phyloP scores from a whole-genome alignment of 2,797 vertebrate genomes.

The Gila robusta region DNA sequence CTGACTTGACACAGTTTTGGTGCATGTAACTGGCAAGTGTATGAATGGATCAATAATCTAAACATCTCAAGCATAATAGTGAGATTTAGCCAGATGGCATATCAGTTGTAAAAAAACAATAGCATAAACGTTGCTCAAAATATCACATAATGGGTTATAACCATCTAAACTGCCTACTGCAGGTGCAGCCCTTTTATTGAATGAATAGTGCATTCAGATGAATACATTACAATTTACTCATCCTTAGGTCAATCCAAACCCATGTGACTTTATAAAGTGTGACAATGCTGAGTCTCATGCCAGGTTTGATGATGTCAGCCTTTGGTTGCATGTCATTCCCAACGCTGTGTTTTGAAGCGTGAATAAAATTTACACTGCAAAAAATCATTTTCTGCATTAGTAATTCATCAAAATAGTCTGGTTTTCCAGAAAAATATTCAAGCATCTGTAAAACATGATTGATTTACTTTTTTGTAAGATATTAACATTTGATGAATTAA shows the following conservation, averaged over 20 bases:
- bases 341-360: neutral
- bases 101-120: constrained; percentile 22
- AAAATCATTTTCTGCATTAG: neutral
- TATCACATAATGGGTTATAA: neutral
- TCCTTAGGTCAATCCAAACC: neutral
- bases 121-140: constrained; percentile 14
- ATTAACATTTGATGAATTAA: neutral
- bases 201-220: neutral
- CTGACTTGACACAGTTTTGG: constrained; percentile 37
- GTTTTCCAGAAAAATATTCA: neutral
- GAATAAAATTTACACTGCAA: constrained; percentile 6
- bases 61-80: constrained; percentile 2
- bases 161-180: neutral
- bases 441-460: neutral
- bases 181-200: neutral
- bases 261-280: neutral
- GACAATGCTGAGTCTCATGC: neutral
- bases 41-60: constrained; percentile 11
- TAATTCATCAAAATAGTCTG: constrained; percentile 9
- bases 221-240: neutral
- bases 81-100: constrained; percentile 25
- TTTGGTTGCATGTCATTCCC: neutral
- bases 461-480: neutral
- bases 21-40: neutral
- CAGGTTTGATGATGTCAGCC: constrained; percentile 7